A percentile compares a stretch with the other conserved stretches of the same genome.
These are phyloP conservation scores for Drosophila tristis DNA, from an alignment of 1,140 invertebrate species.

Conservation along the genomic window DNA sequence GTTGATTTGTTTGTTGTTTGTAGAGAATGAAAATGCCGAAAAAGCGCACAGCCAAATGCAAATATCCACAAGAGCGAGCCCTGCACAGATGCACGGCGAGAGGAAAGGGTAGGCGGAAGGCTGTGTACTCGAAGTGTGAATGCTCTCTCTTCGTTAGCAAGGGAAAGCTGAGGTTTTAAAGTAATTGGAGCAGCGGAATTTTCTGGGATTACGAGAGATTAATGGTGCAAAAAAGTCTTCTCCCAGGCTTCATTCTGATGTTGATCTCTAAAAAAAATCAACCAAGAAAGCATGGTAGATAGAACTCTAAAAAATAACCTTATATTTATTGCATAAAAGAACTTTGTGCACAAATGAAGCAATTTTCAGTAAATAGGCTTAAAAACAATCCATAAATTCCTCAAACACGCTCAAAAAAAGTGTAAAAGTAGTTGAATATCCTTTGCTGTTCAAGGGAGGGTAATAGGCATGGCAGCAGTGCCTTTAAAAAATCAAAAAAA, in stretches of 20 bases:
- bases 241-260: no score
- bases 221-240: no score
- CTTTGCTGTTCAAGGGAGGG: neutral
- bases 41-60: slow-evolving; percentile 66
- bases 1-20: slow-evolving; percentile 80
- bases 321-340: no score
- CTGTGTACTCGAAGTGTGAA: neutral
- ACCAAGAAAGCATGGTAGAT: no score
- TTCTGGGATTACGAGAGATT: no score
- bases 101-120: neutral
- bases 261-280: no score
- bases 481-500: slow-evolving; percentile 13
- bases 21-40: slow-evolving; percentile 68
- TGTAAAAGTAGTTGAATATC: neutral
- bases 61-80: slow-evolving; percentile 31
- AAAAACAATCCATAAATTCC: no score
- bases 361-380: no score
- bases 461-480: neutral
- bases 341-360: no score
- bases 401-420: no score
- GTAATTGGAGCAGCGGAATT: no score
- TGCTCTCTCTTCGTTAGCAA: slow-evolving; percentile 9
- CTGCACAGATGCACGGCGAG: neutral
- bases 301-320: no score
- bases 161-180: neutral